Evolutionary conservation across 2,888 invertebrate genomes (phyloP).

Genomic region (Hesperia comma): DNA sequence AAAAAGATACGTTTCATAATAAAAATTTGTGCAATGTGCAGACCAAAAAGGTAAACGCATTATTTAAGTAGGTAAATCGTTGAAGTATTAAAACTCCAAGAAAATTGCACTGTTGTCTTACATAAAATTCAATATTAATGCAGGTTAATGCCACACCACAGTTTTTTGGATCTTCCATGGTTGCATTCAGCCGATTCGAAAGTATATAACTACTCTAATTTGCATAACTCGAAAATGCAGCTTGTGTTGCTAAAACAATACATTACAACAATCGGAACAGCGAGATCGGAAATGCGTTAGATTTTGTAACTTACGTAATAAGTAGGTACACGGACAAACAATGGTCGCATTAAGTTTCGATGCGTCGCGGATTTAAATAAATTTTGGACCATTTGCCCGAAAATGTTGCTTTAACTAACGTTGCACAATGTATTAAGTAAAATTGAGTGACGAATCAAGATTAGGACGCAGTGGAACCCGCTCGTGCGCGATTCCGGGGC

Average conservation of each 20-base stretch:
- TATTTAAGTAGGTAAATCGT: not conserved
- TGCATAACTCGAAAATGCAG: conserved; percentile 12
- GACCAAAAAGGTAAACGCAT: not conserved
- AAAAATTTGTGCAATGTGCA: not conserved
- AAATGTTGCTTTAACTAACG: conserved; percentile 8
- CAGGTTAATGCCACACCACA: conserved; percentile 3
- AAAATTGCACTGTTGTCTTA: conserved; percentile 4
- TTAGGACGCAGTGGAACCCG: conserved; percentile 9
- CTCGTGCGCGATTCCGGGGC: not conserved
- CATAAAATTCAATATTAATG: conserved; percentile 12
- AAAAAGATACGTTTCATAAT: not conserved
- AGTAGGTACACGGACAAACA: not conserved
- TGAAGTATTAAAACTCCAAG: not conserved
- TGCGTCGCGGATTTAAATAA: conserved; percentile 12
- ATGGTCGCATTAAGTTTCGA: not conserved
- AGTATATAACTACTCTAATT: conserved; percentile 2
- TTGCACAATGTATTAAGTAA: conserved; percentile 25
- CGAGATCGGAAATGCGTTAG: not conserved
- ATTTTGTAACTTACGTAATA: conserved; percentile 12
- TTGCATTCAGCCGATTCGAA: conserved; percentile 6
- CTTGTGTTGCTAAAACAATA: conserved; percentile 3
- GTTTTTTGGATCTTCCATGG: conserved; percentile 1
- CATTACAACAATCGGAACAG: not conserved
- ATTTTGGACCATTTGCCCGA: not conserved
- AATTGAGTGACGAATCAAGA: conserved; percentile 25